phyloP scores from a whole-genome alignment of 2,797 vertebrate species.

The Babyrousa celebensis region DNA sequence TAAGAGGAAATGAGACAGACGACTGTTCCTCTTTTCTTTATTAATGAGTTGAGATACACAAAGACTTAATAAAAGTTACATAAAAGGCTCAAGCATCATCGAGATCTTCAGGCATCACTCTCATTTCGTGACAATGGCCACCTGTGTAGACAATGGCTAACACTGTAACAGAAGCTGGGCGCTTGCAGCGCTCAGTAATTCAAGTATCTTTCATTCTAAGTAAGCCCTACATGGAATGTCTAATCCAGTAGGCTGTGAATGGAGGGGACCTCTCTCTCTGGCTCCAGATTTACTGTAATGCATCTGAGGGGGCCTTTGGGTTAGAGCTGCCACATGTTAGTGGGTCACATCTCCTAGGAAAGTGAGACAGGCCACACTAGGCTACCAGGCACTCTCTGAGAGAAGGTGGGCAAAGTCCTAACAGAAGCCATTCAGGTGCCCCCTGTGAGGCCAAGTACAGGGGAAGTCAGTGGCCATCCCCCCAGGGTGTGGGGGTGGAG shows the following conservation, averaged over 20 bases:
- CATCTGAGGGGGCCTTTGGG: not conserved
- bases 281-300: not conserved
- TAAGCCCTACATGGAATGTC: slow-evolving; percentile 25
- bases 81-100: slow-evolving; percentile 80
- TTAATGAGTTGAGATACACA: slow-evolving; percentile 85
- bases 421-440: not conserved
- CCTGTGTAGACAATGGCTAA: not conserved
- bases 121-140: slow-evolving; percentile 21
- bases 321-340: not conserved
- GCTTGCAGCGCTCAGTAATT: slow-evolving; percentile 9
- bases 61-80: slow-evolving; percentile 84
- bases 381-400: not conserved
- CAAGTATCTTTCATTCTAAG: slow-evolving; percentile 80
- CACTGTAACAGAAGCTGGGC: slow-evolving; percentile 51
- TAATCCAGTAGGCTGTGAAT: not conserved
- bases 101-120: slow-evolving; percentile 63
- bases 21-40: slow-evolving; percentile 78
- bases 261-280: not conserved
- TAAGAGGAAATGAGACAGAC: not conserved
- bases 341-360: not conserved
- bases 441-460: not conserved
- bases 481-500: not conserved
- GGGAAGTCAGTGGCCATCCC: not conserved
- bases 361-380: not conserved
- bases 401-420: not conserved